phyloP scores from a whole-genome alignment of 2,888 invertebrate genomes.

The Rhopalosiphum nymphaeae region DNA sequence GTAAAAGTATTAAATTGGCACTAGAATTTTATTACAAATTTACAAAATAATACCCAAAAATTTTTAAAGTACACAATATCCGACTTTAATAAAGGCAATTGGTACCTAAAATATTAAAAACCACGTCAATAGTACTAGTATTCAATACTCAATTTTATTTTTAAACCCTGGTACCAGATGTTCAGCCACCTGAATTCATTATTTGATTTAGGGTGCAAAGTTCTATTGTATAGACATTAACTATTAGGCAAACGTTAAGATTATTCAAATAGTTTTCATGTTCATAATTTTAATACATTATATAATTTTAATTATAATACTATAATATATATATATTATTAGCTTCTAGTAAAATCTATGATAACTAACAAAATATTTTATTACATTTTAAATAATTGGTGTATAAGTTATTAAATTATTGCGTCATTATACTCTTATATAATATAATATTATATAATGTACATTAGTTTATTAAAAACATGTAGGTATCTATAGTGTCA shows the following conservation, averaged over 20 bases:
- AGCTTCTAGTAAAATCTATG: no score
- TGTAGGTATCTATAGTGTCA: constrained; percentile 1
- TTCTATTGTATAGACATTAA: not conserved
- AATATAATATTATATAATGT: constrained; percentile 14
- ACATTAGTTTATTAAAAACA: constrained; percentile 37
- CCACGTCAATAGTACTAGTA: not conserved
- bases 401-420: not conserved
- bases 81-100: not conserved
- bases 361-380: not conserved
- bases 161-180: not conserved
- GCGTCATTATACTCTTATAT: not conserved
- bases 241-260: not conserved
- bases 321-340: not conserved
- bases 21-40: not conserved
- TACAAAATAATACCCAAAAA: not conserved
- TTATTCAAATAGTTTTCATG: not conserved
- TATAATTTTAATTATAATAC: not conserved
- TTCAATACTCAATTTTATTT: not conserved
- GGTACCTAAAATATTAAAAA: not conserved
- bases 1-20: not conserved
- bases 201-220: not conserved
- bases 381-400: not conserved
- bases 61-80: not conserved
- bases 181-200: not conserved
- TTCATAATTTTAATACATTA: not conserved